Evolutionary conservation across 2,797 vertebrate species (phyloP).

Genomic region (Taenioides sp.): DNA sequence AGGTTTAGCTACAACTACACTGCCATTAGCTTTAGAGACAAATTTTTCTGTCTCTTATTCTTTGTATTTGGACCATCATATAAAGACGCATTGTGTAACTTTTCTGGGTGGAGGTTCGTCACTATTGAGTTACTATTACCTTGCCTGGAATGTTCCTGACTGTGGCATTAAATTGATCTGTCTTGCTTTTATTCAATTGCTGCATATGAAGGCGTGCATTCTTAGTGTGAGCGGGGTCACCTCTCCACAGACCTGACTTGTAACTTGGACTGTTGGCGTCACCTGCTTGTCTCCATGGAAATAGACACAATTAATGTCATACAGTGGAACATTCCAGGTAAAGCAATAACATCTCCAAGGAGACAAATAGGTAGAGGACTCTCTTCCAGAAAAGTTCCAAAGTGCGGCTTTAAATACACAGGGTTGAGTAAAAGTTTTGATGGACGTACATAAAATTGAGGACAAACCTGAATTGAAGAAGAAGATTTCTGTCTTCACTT

Average conservation of each 20-base stretch:
- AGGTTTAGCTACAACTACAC: slow-evolving; percentile 2
- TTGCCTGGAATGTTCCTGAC: too few species aligned
- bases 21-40: slow-evolving; percentile 5
- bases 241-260: too few species aligned
- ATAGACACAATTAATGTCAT: background rate
- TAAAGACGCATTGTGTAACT: background rate
- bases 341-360: background rate
- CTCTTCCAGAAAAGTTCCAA: background rate
- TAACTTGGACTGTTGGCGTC: too few species aligned
- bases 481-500: slow-evolving; percentile 20
- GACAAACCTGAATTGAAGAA: slow-evolving; percentile 37
- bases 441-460: slow-evolving; percentile 48
- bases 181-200: too few species aligned
- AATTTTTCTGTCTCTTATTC: slow-evolving; percentile 36
- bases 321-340: background rate
- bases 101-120: background rate
- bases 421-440: slow-evolving; percentile 50
- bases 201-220: too few species aligned
- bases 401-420: slow-evolving; percentile 20
- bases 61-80: slow-evolving; percentile 63
- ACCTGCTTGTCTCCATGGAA: too few species aligned
- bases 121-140: too few species aligned
- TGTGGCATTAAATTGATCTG: too few species aligned
- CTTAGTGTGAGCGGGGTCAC: too few species aligned
- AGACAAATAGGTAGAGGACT: background rate